These are phyloP conservation scores for Zaprionus bogoriensis DNA, from an alignment of 2,888 invertebrate species.

Conservation along the genomic window DNA sequence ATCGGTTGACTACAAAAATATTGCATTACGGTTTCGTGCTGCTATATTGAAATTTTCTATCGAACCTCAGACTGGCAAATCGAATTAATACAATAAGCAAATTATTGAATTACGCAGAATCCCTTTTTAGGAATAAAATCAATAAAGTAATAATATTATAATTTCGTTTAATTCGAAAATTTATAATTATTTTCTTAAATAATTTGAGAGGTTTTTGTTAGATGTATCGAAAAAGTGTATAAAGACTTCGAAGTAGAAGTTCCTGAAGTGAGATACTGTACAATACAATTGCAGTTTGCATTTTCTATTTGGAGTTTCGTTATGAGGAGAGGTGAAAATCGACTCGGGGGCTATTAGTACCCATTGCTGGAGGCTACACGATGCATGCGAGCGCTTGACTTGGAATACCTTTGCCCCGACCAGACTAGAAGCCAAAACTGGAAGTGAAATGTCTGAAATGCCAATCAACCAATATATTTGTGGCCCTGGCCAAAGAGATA, in stretches of 20 bases:
- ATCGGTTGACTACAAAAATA: neutral
- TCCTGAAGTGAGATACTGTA: neutral
- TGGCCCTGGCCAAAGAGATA: conserved; percentile 18
- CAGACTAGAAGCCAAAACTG: conserved; percentile 15
- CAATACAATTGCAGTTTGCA: neutral
- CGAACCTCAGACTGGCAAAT: neutral
- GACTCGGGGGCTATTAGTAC: too few species aligned
- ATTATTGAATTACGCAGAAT: too few species aligned
- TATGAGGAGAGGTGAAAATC: neutral
- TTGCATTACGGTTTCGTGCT: too few species aligned
- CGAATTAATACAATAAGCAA: neutral
- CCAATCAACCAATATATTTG: conserved; percentile 62
- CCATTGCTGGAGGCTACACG: too few species aligned
- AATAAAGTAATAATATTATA: too few species aligned
- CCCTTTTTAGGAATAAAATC: too few species aligned
- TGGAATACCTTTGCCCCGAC: neutral
- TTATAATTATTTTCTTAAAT: too few species aligned
- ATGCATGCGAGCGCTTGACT: too few species aligned
- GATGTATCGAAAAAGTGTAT: neutral
- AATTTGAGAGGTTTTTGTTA: too few species aligned
- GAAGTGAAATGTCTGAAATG: conserved; percentile 56
- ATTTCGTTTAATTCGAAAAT: too few species aligned
- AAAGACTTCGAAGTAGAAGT: neutral
- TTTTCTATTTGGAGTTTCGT: neutral
- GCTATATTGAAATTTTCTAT: too few species aligned